These are phyloP conservation scores for Macrophya alboannulata DNA, from an alignment of 2,888 invertebrate genomes.

Conservation along the genomic window DNA sequence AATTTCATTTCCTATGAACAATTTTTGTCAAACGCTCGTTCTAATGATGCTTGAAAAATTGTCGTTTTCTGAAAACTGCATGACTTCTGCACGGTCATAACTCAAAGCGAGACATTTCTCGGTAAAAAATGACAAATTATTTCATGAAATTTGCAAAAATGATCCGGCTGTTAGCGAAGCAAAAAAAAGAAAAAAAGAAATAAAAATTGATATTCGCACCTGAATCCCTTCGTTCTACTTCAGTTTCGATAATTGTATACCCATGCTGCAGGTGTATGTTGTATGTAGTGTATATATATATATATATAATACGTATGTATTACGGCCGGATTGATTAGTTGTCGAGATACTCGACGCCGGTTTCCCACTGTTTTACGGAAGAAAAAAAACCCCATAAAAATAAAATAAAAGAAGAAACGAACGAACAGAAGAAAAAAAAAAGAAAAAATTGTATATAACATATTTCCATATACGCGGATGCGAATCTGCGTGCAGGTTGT, in stretches of 20 bases:
- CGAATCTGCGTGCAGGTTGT: constrained; percentile 36
- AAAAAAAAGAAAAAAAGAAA: not conserved
- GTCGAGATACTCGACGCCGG: constrained; percentile 9
- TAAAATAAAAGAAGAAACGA: not conserved
- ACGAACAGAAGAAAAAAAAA: not conserved
- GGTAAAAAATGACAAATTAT: too few species aligned
- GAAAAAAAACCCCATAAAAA: not conserved
- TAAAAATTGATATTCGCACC: not conserved
- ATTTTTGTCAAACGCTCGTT: too few species aligned
- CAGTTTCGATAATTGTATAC: not conserved
- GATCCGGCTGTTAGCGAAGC: not conserved
- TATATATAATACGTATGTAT: not conserved
- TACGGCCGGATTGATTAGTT: not conserved
- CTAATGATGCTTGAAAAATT: too few species aligned
- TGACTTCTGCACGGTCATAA: too few species aligned
- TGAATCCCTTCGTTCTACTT: not conserved
- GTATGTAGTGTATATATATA: not conserved
- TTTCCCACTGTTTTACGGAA: not conserved
- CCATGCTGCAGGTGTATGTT: not conserved
- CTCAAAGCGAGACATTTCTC: too few species aligned
- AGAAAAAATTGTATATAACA: not conserved
- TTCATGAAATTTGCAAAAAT: not conserved
- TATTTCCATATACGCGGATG: not conserved
- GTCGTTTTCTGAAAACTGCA: too few species aligned
- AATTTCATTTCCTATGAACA: too few species aligned